Conservation (phyloP, 64 coral and sea anemone genomes). For the Montipora capricornis region DNA sequence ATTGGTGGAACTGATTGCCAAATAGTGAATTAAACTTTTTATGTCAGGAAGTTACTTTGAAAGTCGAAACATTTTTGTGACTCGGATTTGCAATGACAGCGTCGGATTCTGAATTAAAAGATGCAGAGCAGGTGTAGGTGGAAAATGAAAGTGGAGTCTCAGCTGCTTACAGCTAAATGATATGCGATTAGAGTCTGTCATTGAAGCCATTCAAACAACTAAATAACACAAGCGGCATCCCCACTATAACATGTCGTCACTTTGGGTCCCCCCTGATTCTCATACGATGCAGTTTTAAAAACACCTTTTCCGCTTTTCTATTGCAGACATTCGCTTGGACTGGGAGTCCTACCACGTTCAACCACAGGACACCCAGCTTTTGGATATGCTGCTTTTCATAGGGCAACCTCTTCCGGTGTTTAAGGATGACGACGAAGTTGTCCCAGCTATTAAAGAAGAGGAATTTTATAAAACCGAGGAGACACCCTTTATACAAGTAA, state of each 20-base stretch:
- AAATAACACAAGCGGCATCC: too few species aligned
- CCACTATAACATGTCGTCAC: not conserved
- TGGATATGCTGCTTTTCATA: constrained; percentile 86
- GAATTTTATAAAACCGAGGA: constrained; percentile 22
- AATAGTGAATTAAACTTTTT: too few species aligned
- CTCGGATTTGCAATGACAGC: too few species aligned
- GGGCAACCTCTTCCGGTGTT: constrained; percentile 81
- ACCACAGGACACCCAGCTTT: constrained; percentile 76
- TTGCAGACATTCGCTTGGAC: constrained; percentile 93
- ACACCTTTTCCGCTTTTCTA: not conserved
- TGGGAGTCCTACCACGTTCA: constrained; percentile 87
- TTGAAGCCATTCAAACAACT: too few species aligned
- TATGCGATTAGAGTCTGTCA: too few species aligned
- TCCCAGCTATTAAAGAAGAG: constrained; percentile 2
- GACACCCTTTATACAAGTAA: constrained; percentile 82
- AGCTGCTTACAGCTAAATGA: too few species aligned
- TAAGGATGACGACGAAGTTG: constrained; percentile 70
- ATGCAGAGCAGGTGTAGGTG: too few species aligned
- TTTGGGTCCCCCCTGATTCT: not conserved
- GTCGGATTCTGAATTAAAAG: too few species aligned
- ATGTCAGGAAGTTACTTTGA: too few species aligned
- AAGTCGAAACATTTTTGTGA: too few species aligned
- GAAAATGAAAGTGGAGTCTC: too few species aligned
- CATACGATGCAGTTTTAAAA: not conserved
- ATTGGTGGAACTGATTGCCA: not conserved